Base-by-base conservation (phyloP, 1,140 invertebrate species). In the Eubasilissa regina region DNA sequence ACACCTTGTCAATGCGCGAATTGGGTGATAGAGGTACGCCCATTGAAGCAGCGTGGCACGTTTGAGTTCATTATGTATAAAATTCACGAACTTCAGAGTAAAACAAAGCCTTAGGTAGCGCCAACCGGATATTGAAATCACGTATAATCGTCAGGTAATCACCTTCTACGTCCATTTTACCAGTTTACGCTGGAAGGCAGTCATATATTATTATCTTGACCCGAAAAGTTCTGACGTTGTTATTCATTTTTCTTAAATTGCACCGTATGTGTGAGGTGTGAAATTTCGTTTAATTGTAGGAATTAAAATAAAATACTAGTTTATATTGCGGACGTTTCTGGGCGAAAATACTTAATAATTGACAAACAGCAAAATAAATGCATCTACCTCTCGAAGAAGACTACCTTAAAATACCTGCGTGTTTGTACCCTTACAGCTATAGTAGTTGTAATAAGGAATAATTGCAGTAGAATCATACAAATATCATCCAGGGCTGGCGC, bases 1-100 rank as follows among this genome's bases (percentile, higher is more conserved):
- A 62, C 21, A 35, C 58, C 58, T 25, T 62, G 58, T 62, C 58
- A 25, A 17, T 35, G 58, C 58, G 58, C 25, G 58, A 62, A 62
- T 62, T 62, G 58, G 58, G 15, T 62, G 58, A 62, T 62, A 62
- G 58, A 62, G 19, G 11, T 4, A 35, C 58, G 58, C 58, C 58
- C 58, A 21, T 21, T 62, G n/a, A 56, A 0, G 53, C 15, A 7
- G 53, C 25, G 11, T 56, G 53, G n/a, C 53, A 17, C 53, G 53
- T 56, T 56, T 56, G 17, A 8, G 13, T 58, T 58, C 4, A 19
- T 58, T 1, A 4, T 58, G 17, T 19, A 21, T 15, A 3, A 17
- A 56, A 56, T 9, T 56, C 9, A n/a, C 13, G 3, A 19, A n/a
- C 13, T 17, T n/a, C 0, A 8, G 25, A 19, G 19, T 56, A 56